Conservation (phyloP, 2,888 invertebrate species). For the Capitulum mitella region DNA sequence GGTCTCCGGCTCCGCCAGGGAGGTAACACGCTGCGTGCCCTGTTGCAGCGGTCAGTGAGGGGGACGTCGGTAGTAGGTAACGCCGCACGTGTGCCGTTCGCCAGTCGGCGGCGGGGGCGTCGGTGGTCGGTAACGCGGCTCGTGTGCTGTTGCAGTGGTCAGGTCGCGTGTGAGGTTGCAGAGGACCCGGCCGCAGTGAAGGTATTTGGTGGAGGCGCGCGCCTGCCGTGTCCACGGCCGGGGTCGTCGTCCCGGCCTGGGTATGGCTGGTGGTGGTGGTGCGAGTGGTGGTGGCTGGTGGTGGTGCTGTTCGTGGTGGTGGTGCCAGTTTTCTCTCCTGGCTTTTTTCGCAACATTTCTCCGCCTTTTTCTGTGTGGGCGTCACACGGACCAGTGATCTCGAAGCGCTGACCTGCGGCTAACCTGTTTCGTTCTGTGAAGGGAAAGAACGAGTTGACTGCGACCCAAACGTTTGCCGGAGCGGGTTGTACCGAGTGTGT, state of each 20-base stretch:
- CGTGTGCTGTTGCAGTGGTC: slow-evolving; percentile 1
- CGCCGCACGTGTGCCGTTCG: not conserved
- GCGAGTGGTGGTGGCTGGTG: no score
- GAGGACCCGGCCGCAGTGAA: not conserved
- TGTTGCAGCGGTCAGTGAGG: not conserved
- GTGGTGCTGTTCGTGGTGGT: no score
- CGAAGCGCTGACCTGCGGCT: no score
- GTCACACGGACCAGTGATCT: no score
- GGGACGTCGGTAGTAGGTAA: not conserved
- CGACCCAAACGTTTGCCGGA: no score
- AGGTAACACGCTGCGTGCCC: not conserved
- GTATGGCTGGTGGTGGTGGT: no score
- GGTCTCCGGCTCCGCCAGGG: not conserved
- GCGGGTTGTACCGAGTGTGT: no score
- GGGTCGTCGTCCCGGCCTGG: not conserved
- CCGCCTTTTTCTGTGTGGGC: no score
- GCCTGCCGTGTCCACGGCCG: not conserved
- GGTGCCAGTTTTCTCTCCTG: no score
- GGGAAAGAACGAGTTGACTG: no score
- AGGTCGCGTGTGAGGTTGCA: not conserved
- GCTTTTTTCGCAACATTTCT: no score
- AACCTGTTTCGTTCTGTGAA: no score
- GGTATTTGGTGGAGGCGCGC: not conserved
- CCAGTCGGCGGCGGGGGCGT: not conserved
- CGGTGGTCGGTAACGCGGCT: not conserved